A percentile compares a stretch with the other conserved stretches of the same genome.
Conservation (phyloP, 2,113 vertebrate species). For the Pedionomus torquatus region DNA sequence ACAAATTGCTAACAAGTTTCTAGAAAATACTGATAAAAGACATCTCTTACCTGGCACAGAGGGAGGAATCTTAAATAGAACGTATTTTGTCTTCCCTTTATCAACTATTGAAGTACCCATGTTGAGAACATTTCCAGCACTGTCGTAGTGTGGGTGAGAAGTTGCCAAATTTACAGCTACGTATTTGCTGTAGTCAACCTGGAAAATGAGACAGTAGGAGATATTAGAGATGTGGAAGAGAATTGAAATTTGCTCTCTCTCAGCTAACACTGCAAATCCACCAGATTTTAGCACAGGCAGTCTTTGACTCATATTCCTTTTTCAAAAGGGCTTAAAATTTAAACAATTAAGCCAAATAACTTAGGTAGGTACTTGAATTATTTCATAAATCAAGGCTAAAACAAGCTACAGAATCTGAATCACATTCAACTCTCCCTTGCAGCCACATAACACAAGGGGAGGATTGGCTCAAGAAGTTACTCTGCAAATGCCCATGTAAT, state of each 20-base stretch:
- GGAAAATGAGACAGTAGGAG: background rate
- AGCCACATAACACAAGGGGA: background rate
- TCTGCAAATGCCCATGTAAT: background rate
- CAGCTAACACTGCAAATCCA: background rate
- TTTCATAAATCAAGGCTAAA: background rate
- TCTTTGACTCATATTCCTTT: background rate
- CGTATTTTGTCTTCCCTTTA: constrained; percentile 86
- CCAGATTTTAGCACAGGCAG: background rate
- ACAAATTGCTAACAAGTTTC: background rate
- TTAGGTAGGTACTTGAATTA: background rate
- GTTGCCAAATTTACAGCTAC: constrained; percentile 87
- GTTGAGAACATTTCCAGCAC: constrained; percentile 87
- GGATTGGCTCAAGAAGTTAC: background rate
- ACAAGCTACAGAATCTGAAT: background rate
- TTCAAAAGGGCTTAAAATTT: background rate
- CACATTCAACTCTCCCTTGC: background rate
- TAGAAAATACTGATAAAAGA: background rate
- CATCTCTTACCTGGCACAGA: constrained; percentile 74
- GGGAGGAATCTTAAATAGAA: constrained; percentile 88
- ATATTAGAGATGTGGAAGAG: background rate
- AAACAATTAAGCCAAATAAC: background rate
- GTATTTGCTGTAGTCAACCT: constrained; percentile 91
- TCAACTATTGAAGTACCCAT: constrained; percentile 90
- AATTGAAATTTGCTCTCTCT: background rate
- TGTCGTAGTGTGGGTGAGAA: constrained; percentile 93